Evolutionary conservation across 2,888 invertebrate genomes (phyloP).

Genomic region (Caenorhabditis macrosperma): DNA sequence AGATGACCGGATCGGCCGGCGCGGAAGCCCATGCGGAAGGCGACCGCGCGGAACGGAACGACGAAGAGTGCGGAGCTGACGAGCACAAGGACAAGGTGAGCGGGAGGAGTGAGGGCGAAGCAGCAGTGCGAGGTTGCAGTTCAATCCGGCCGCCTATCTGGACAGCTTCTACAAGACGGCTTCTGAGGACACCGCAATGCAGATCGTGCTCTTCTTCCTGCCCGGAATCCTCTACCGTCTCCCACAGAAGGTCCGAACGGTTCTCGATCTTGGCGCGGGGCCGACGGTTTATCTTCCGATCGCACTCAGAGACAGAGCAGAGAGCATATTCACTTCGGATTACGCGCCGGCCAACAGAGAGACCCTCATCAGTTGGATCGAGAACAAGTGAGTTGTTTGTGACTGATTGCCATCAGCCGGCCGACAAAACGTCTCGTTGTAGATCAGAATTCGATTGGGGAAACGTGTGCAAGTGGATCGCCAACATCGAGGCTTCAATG

Average conservation of each 20-base stretch:
- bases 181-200: conserved; percentile 79
- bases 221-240: conserved; percentile 79
- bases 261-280: conserved; percentile 78
- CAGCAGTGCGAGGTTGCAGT: conserved; percentile 63
- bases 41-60: conserved; percentile 21
- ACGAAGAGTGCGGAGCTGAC: conserved; percentile 59
- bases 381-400: conserved; percentile 61
- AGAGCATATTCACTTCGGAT: conserved; percentile 77
- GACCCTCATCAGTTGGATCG: conserved; percentile 73
- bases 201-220: conserved; percentile 78
- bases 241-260: conserved; percentile 72
- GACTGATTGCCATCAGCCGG: not conserved
- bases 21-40: not conserved
- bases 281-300: conserved; percentile 78
- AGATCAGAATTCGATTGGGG: conserved; percentile 75
- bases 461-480: conserved; percentile 77
- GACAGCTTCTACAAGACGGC: conserved; percentile 77
- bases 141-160: conserved; percentile 76
- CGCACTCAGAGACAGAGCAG: conserved; percentile 71
- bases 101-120: not conserved
- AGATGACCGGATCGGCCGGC: conserved; percentile 41
- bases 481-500: conserved; percentile 74
- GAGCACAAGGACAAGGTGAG: conserved; percentile 66
- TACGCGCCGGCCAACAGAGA: conserved; percentile 77
- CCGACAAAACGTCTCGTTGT: not conserved